Evolutionary conservation across 1,140 invertebrate genomes (phyloP), one percentile per base, ranked within the genome.

Genomic region (Druon quercuslanigerum): DNA sequence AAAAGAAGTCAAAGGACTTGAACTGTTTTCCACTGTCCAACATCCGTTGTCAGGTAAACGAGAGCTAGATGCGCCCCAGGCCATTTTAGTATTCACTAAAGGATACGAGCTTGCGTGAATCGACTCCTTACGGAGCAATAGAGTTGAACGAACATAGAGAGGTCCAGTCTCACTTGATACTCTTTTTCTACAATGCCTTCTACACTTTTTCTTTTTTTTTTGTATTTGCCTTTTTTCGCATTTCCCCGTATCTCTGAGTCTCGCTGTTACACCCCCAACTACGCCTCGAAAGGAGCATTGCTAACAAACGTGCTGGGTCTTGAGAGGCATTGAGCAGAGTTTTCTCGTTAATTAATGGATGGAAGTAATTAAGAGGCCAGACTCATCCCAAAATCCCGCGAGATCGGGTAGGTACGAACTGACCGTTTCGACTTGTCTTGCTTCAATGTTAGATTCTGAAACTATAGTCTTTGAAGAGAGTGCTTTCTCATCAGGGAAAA

Each of bases 291-390:
- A 74, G 52, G 60, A 71, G 60, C 25, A n/a, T 60, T 14, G 73
- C 57, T 17, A 17, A 74, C 16, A 25, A n/a, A 76, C 66, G 57
- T 51, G 40, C 70, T 74, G 70, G 17, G 70, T 46, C 50, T 74
- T 51, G 75, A 72, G 33, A 50, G 72, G 16, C 50, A 74, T 56
- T 60, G 71, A 50, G 71, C 52, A 73, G 77, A 80, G 74, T 83
- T 83, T 79, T 77, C 82, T 75, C 71, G 56, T 79, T 81, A 81
- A 83, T 83, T 79, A 83, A 83, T 80, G 78, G 78, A 79, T 75
- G 74, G 60, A 79, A 79, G 74, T 81, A 81, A 83, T 83, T 79
- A 83, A 74, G 72, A 46, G 71, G 50, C 60, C 60, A 71, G 56
- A 77, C 51, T 51, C 54, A 51, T 66, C 25, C 13, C 20, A 14